Percentiles rank a stretch among this genome's conserved stretches.
phyloP scores from a whole-genome alignment of 2,888 invertebrate genomes.

The Napeogenes sylphis region DNA sequence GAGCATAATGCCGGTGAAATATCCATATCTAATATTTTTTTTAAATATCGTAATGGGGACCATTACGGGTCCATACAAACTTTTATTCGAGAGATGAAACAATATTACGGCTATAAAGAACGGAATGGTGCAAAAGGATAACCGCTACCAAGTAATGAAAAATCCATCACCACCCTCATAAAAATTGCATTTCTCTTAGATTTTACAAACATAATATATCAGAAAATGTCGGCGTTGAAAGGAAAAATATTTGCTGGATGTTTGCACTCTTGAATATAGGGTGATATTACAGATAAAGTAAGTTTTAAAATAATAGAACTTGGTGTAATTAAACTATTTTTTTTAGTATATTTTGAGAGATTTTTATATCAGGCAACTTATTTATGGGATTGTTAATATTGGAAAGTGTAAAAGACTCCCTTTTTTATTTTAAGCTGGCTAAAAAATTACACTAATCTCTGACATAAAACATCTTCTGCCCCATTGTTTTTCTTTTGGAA shows the following conservation, averaged over 20 bases:
- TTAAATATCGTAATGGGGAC: conserved; percentile 12
- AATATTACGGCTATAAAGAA: conserved; percentile 64
- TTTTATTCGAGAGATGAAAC: conserved; percentile 61
- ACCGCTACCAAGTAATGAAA: conserved; percentile 50
- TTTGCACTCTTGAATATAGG: not conserved
- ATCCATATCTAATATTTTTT: conserved; percentile 58
- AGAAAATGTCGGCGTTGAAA: conserved; percentile 20
- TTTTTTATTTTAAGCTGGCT: no score
- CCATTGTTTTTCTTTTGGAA: no score
- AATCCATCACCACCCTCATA: conserved; percentile 46
- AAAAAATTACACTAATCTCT: no score
- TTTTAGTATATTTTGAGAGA: no score
- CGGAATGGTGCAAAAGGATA: conserved; percentile 33
- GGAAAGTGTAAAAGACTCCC: no score
- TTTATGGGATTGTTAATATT: no score
- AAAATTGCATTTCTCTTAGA: conserved; percentile 46
- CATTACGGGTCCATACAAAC: conserved; percentile 43
- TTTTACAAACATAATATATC: conserved; percentile 44
- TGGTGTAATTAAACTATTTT: no score
- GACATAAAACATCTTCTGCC: no score
- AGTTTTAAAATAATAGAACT: no score
- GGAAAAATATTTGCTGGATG: conserved; percentile 9
- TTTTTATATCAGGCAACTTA: no score
- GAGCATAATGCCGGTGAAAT: conserved; percentile 44
- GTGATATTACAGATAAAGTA: not conserved